phyloP scores from a whole-genome alignment of 2,888 invertebrate genomes.

The Phytoseiulus persimilis region DNA sequence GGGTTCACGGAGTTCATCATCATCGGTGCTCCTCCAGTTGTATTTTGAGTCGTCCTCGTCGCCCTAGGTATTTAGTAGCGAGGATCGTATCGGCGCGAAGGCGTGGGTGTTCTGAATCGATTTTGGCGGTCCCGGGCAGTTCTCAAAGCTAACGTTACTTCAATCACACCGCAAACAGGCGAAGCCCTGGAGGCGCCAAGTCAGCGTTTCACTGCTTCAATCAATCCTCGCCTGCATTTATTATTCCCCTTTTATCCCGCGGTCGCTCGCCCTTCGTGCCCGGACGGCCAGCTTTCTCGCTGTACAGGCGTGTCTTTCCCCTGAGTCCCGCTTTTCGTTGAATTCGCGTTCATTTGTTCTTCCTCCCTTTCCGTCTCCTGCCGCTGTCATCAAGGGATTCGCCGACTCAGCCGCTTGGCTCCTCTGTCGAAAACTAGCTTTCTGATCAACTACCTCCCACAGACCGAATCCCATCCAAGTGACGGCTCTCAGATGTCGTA shows the following conservation, averaged over 20 bases:
- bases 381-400: background rate
- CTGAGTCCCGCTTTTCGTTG: background rate
- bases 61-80: no score
- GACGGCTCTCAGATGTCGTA: background rate
- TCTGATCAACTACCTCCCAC: background rate
- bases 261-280: background rate
- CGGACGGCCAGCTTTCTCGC: background rate
- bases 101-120: no score
- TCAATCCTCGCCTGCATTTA: background rate
- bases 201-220: background rate
- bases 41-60: no score
- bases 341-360: background rate
- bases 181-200: background rate
- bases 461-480: background rate
- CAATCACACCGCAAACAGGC: background rate
- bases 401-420: background rate
- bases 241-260: background rate
- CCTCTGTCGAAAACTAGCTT: background rate
- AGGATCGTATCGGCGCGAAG: no score
- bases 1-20: no score
- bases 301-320: background rate
- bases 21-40: no score
- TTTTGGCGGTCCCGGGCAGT: background rate
- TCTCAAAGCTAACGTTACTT: background rate
- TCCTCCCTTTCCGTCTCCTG: background rate